Evolutionary conservation across 2,113 vertebrate species (phyloP).

Genomic region (Oreocharis arfaki): DNA sequence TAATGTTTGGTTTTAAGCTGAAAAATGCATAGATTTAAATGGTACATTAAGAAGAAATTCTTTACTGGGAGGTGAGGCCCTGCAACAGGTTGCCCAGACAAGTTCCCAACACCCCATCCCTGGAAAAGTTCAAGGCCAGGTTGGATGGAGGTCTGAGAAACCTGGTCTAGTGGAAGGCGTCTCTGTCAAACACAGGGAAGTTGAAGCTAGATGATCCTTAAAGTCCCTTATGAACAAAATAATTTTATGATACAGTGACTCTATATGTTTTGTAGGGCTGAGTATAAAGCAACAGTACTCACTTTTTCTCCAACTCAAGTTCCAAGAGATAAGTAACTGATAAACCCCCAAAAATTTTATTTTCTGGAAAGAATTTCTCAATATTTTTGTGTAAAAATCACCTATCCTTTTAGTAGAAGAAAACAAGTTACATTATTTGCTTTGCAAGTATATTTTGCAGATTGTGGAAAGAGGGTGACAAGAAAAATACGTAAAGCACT

Average conservation of each 20-base stretch:
- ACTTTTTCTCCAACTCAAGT: not conserved
- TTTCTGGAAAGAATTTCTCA: not conserved
- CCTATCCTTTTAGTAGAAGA: not conserved
- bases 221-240: not conserved
- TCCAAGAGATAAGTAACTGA: too few species aligned
- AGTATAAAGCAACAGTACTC: not conserved
- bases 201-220: not conserved
- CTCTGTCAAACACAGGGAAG: not conserved
- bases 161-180: not conserved
- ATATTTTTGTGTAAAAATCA: not conserved
- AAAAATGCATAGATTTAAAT: not conserved
- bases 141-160: not conserved
- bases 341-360: not conserved
- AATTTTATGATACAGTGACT: not conserved
- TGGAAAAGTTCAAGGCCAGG: not conserved
- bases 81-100: not conserved
- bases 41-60: not conserved
- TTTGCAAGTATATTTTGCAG: not conserved
- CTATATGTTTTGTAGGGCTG: not conserved
- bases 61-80: not conserved
- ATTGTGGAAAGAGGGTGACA: not conserved
- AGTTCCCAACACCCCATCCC: fast-evolving
- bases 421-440: not conserved
- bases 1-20: not conserved
- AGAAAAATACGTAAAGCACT: not conserved